Evolutionary conservation across 2,113 vertebrate species (phyloP).

Genomic region (Sturnira hondurensis): DNA sequence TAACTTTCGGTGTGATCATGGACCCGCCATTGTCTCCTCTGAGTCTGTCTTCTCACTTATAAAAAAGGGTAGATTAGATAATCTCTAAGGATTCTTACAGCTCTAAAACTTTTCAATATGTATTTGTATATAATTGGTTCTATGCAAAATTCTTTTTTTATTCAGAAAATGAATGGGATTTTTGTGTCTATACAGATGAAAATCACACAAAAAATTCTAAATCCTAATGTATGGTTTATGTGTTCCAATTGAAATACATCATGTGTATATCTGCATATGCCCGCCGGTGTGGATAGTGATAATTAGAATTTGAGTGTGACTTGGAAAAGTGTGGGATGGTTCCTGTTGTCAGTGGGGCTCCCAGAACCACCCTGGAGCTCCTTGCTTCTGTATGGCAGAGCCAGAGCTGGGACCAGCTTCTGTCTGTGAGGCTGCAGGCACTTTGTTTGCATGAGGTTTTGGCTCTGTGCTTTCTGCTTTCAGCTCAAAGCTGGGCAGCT

Average conservation of each 20-base stretch:
- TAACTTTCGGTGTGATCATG: background rate
- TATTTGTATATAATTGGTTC: background rate
- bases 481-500: background rate
- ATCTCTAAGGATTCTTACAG: background rate
- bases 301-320: background rate
- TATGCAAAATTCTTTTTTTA: conserved; percentile 7
- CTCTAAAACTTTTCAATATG: background rate
- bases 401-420: background rate
- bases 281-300: background rate
- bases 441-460: background rate
- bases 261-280: background rate
- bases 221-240: background rate
- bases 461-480: background rate
- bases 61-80: background rate
- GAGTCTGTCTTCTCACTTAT: background rate
- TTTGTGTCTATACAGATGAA: background rate
- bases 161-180: background rate
- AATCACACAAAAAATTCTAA: background rate
- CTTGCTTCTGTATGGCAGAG: background rate
- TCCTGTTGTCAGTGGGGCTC: background rate
- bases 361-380: background rate
- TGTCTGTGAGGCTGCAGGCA: background rate
- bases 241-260: background rate
- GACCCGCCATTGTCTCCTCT: background rate
- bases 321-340: background rate